Conservation (phyloP, 2,888 invertebrate species). For the Raillietiella orientalis region DNA sequence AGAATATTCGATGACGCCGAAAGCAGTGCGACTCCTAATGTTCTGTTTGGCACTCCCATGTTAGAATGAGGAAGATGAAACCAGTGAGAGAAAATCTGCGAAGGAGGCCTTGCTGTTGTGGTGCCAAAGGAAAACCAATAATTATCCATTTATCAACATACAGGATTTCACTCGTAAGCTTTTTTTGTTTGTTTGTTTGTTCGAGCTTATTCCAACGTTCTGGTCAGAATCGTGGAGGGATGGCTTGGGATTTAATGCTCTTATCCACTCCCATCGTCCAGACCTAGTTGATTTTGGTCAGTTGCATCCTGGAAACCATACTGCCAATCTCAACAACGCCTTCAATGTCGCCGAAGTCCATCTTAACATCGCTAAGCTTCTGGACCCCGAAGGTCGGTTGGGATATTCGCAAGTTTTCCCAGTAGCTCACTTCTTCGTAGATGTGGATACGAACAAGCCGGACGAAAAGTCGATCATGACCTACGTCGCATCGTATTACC, state of each 20-base stretch:
- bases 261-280: constrained; percentile 88
- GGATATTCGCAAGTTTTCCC: not conserved
- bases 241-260: constrained; percentile 89
- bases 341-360: constrained; percentile 79
- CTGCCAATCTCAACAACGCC: constrained; percentile 88
- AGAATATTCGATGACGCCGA: not conserved
- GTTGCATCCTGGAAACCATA: constrained; percentile 43
- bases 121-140: constrained; percentile 94
- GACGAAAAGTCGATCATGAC: constrained; percentile 98
- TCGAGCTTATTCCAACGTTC: too few relatives aligned
- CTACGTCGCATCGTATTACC: constrained; percentile 94
- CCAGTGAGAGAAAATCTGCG: constrained; percentile 89
- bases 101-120: constrained; percentile 91
- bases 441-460: constrained; percentile 70
- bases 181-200: constrained; percentile 6
- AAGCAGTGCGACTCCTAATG: too few relatives aligned
- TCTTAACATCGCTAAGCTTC: constrained; percentile 61
- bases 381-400: constrained; percentile 54
- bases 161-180: constrained; percentile 37
- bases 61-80: constrained; percentile 82
- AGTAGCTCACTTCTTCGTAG: constrained; percentile 16
- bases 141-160: constrained; percentile 61
- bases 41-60: too few relatives aligned
- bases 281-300: constrained; percentile 67
- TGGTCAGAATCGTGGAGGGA: constrained; percentile 56